These are phyloP conservation scores for Acipenser oxyrinchus DNA, from an alignment of 2,797 vertebrate genomes.

Conservation along the genomic window DNA sequence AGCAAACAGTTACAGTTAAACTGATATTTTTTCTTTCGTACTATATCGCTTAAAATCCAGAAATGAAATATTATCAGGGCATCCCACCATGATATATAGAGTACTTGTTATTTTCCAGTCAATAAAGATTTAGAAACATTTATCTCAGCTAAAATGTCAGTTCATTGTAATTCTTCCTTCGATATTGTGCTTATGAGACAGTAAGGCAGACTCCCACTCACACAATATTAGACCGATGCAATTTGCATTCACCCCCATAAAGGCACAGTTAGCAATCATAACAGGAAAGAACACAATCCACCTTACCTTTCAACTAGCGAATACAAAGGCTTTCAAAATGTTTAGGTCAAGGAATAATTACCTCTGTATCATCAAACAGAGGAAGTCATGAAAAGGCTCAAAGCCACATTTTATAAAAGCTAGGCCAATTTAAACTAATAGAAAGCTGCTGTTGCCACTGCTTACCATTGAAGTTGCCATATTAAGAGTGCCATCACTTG, in stretches of 20 bases:
- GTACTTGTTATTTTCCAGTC: too few species aligned
- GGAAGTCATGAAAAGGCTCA: constrained; percentile 10
- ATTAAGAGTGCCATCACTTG: not conserved
- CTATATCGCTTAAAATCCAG: too few species aligned
- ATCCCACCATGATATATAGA: too few species aligned
- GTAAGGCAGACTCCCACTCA: not conserved
- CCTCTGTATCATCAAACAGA: constrained; percentile 10
- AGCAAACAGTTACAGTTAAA: too few species aligned
- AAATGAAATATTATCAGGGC: too few species aligned
- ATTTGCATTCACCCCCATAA: too few species aligned
- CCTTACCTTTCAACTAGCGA: constrained; percentile 4
- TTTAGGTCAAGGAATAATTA: constrained; percentile 17
- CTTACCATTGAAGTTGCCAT: not conserved
- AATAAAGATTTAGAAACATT: too few species aligned
- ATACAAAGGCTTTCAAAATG: constrained; percentile 8
- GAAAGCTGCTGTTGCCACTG: constrained; percentile 1
- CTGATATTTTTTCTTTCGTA: too few species aligned
- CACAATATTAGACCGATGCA: too few species aligned
- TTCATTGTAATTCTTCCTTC: too few species aligned
- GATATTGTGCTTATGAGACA: too few species aligned
- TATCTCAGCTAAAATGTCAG: too few species aligned
- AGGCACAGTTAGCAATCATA: not conserved
- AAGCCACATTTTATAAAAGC: constrained; percentile 7
- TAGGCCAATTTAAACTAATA: not conserved
- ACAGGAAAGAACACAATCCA: constrained; percentile 1